A percentile compares a stretch with the other conserved stretches of the same genome.
phyloP scores from a whole-genome alignment of 92 coral and sea anemone genomes.

The Scolanthus callimorphus region DNA sequence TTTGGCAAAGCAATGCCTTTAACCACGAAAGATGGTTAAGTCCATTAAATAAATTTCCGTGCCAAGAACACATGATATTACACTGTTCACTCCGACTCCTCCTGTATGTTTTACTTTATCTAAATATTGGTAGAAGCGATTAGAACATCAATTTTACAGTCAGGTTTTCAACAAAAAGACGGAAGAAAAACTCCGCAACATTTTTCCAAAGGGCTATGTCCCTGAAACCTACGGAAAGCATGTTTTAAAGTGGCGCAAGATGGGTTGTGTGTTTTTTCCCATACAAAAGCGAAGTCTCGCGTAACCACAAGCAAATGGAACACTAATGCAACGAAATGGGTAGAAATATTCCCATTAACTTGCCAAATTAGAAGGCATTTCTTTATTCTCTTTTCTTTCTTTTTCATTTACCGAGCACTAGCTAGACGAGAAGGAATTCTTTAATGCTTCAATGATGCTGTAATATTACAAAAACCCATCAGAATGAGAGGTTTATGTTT shows the following conservation, averaged over 20 bases:
- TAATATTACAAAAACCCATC: neutral
- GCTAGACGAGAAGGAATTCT: constrained; percentile 1
- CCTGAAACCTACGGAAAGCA: too few species aligned
- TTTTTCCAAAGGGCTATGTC: too few species aligned
- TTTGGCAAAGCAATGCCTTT: constrained; percentile 33
- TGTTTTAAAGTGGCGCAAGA: too few species aligned
- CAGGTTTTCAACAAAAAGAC: constrained; percentile 23
- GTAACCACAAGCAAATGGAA: constrained; percentile 3
- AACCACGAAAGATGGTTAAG: constrained; percentile 39
- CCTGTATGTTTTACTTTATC: constrained; percentile 28
- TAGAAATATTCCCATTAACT: constrained; percentile 1
- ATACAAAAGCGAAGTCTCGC: too few species aligned
- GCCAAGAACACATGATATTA: constrained; percentile 37
- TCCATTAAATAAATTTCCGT: constrained; percentile 52
- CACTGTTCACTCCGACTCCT: constrained; percentile 19
- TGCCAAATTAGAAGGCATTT: neutral
- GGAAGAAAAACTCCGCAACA: too few species aligned
- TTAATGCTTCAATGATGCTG: neutral
- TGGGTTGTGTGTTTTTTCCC: too few species aligned
- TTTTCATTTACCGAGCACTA: neutral
- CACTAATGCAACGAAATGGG: neutral
- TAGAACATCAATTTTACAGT: constrained; percentile 29
- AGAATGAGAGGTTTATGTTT: neutral
- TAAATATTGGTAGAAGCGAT: constrained; percentile 36
- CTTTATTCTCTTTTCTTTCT: neutral